These are phyloP conservation scores for Isaurus tuberculatus DNA, from an alignment of 92 coral and sea anemone genomes.

Conservation along the genomic window DNA sequence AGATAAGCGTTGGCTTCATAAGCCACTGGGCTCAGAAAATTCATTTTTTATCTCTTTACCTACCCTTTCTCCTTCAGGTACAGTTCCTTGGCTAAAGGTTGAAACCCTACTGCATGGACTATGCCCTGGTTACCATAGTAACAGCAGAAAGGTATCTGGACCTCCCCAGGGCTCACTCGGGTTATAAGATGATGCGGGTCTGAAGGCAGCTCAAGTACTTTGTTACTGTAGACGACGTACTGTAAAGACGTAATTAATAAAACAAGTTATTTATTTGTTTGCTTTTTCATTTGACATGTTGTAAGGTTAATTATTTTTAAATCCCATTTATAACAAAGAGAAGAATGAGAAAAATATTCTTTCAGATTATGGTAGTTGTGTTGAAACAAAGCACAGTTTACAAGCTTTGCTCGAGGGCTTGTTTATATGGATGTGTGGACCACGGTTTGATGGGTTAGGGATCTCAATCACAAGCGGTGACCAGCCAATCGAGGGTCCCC, in stretches of 20 bases:
- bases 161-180: constrained; percentile 82
- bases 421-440: no score
- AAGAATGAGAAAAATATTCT: neutral
- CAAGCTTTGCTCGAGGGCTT: no score
- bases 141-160: constrained; percentile 86
- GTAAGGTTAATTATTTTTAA: neutral
- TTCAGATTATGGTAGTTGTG: no score
- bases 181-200: constrained; percentile 76
- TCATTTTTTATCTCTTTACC: neutral
- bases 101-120: constrained; percentile 77
- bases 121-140: constrained; percentile 83
- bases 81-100: constrained; percentile 80
- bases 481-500: no score
- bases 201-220: constrained; percentile 69
- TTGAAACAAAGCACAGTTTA: no score
- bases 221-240: constrained; percentile 79
- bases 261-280: neutral
- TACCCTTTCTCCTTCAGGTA: constrained; percentile 82
- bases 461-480: no score
- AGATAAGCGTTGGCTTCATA: no score
- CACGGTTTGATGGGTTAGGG: no score
- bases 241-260: neutral
- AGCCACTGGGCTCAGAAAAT: no score
- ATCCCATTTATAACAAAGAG: neutral
- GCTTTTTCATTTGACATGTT: no score